Percentiles rank a stretch among this genome's conserved stretches.
Evolutionary conservation across 2,888 invertebrate genomes (phyloP).

Genomic region (Amblyjoppa fuscipennis): DNA sequence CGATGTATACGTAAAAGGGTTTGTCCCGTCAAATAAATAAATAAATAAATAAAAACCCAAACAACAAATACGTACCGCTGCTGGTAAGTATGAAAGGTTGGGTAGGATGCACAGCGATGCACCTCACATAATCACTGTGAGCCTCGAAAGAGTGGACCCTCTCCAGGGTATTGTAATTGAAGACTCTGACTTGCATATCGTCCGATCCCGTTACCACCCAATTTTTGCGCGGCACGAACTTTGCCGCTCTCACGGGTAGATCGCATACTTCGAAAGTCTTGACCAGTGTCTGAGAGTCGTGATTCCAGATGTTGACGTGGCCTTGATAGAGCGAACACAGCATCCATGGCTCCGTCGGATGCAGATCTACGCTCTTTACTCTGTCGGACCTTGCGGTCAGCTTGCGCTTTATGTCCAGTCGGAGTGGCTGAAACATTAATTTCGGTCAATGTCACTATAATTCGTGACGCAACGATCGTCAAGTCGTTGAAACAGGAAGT

Average conservation of each 20-base stretch:
- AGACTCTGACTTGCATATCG: constrained; percentile 97
- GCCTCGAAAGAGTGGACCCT: constrained; percentile 98
- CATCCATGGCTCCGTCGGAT: constrained; percentile 99
- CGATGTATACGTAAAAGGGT: too few species aligned
- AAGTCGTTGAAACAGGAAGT: not conserved
- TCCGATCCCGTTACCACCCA: constrained; percentile 99
- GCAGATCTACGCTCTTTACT: constrained; percentile 99
- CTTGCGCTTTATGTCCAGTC: constrained; percentile 99
- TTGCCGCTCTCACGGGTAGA: constrained; percentile 97
- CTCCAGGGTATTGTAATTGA: constrained; percentile 99
- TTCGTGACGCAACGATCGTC: constrained; percentile 16
- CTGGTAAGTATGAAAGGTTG: constrained; percentile 98
- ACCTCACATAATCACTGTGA: constrained; percentile 98
- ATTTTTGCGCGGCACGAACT: constrained; percentile 98
- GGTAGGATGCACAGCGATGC: constrained; percentile 98
- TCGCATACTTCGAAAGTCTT: constrained; percentile 98
- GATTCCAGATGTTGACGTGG: constrained; percentile 99
- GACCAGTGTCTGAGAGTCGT: constrained; percentile 96
- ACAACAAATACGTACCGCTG: constrained; percentile 90
- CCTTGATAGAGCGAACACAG: constrained; percentile 99
- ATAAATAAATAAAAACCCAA: not conserved
- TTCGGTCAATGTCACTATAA: not conserved
- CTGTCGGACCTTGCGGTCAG: constrained; percentile 99
- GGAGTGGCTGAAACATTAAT: constrained; percentile 91
- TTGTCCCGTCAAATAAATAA: too few species aligned